Conservation (phyloP, 2,113 vertebrate genomes). For the Oophaga pumilio region DNA sequence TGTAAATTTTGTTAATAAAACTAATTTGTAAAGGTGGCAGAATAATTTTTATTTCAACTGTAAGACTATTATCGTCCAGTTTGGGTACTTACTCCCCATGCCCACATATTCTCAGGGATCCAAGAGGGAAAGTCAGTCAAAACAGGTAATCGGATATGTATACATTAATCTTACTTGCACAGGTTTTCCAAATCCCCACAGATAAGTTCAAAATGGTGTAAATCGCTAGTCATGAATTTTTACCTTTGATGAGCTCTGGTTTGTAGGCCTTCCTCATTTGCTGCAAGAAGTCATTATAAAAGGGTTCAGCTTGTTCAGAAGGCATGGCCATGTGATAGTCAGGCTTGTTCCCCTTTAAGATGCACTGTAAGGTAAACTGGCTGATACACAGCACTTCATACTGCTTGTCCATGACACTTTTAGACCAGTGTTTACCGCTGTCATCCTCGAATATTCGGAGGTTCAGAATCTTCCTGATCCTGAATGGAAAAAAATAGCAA, state of each 20-base stretch:
- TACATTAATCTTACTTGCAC: no score
- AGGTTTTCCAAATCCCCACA: no score
- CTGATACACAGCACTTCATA: constrained; percentile 92
- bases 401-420: constrained; percentile 90
- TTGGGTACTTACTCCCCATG: no score
- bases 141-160: no score
- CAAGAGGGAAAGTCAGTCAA: no score
- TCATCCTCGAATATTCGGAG: constrained; percentile 93
- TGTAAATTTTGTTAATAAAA: no score
- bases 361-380: constrained; percentile 94
- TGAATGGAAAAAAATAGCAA: constrained; percentile 60
- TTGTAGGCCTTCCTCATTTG: constrained; percentile 85
- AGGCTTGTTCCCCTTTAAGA: constrained; percentile 94
- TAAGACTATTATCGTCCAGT: no score
- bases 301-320: constrained; percentile 83
- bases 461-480: constrained; percentile 94
- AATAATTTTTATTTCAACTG: no score
- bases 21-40: no score
- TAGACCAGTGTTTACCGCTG: constrained; percentile 87
- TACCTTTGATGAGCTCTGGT: constrained; percentile 91
- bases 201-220: background rate
- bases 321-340: constrained; percentile 96
- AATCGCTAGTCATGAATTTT: background rate
- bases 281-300: constrained; percentile 89
- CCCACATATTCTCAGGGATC: no score